Conservation (phyloP, 1,140 invertebrate genomes). For the Paralvinella palmiformis region DNA sequence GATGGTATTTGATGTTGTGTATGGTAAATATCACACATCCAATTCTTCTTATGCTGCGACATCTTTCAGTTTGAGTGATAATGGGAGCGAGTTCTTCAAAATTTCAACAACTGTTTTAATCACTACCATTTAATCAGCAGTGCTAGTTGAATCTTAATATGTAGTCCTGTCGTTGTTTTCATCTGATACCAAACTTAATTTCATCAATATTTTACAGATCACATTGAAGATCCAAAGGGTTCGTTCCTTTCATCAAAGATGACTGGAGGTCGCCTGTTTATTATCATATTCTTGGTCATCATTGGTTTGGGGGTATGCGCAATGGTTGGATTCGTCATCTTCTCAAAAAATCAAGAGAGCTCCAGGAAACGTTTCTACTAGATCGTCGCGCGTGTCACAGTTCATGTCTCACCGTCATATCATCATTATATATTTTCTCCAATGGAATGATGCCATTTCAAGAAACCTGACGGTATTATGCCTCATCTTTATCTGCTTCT, state of each 20-base stretch:
- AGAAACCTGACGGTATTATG: no score
- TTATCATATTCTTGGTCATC: conserved; percentile 73
- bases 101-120: background rate
- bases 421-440: no score
- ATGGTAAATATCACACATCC: background rate
- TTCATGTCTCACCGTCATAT: no score
- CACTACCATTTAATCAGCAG: background rate
- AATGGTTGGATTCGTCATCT: conserved; percentile 82
- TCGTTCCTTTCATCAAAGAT: conserved; percentile 54
- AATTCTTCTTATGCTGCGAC: background rate
- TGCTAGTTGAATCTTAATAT: background rate
- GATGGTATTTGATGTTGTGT: no score
- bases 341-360: conserved; percentile 84
- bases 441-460: no score
- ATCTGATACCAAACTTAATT: conserved; percentile 14
- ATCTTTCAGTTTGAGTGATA: background rate
- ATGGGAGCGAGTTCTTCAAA: background rate
- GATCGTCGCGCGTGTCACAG: no score
- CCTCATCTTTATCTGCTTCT: no score
- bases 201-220: conserved; percentile 57
- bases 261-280: conserved; percentile 81
- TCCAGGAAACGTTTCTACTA: conserved; percentile 85
- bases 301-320: conserved; percentile 70
- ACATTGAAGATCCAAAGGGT: conserved; percentile 74
- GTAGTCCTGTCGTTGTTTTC: background rate